Evolutionary conservation across 2,113 vertebrate species (phyloP), one percentile per base, ranked within the genome.

Genomic region (Rattus norvegicus): DNA sequence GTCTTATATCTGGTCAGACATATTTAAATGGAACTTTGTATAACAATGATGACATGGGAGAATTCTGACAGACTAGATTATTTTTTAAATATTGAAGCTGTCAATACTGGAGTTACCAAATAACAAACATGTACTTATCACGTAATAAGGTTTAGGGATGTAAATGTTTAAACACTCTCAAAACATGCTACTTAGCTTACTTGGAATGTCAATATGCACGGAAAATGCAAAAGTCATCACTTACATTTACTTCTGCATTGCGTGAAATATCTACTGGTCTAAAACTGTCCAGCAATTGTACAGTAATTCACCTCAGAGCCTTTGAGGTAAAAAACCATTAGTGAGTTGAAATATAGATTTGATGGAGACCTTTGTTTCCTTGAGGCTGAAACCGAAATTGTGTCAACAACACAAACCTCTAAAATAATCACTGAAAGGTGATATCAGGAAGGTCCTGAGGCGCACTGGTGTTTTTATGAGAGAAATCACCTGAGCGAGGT

Each of bases 131-230:
- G 10, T 33, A 22, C 36, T 19, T 65, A 39, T 83, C 84, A 47
- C 7, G 8, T 70, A 65, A 30, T 43, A 36, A 76, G 4, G 20
- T 22, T 33, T 43, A 86, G 1, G 19, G 28, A 83, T 16, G 4
- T n/a, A 73, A 85, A 94, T 49, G 14, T 73, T 90, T 92, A 69
- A 95, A 86, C 4, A 26, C 10, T 70, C 16, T 85, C 70, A 88
- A 93, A 73, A 56, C 52, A 0, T 56, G 75, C 76, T 73, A 73
- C 1, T 88, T 16, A 76, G 5, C n/a, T 88, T 80, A 84, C 49
- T 49, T 11, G 13, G 17, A 61, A 36, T 89, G 86, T 47, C 22
- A 70, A 14, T 63, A 65, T 43, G 6, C 69, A 79, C 22, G 19
- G 26, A 75, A 94, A 90, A 84, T 22, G 80, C 61, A 77, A 83